These are phyloP conservation scores for Hemicentrotus pulcherrimus DNA, from an alignment of 35 echinoderm and acorn worm species.

Conservation along the genomic window DNA sequence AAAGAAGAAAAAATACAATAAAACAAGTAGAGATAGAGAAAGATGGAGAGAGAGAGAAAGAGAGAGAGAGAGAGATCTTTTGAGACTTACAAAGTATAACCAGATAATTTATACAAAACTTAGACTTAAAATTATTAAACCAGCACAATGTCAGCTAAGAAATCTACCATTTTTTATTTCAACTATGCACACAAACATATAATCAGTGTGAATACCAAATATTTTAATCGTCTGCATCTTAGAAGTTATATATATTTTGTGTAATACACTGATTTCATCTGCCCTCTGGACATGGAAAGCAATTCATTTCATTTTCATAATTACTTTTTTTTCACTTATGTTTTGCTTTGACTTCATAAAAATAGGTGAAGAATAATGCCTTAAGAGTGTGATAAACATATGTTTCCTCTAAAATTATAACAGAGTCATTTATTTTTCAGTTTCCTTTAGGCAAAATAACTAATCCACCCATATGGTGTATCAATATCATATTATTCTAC, in stretches of 20 bases:
- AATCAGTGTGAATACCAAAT: not conserved
- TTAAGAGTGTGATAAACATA: not conserved
- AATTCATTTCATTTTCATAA: not conserved
- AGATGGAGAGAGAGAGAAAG: not conserved
- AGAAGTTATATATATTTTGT: too few species aligned
- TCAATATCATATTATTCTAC: not conserved
- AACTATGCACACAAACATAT: not conserved
- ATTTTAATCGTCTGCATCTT: too few species aligned
- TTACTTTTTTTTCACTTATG: not conserved
- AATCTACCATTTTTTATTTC: not conserved
- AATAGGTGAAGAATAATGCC: not conserved
- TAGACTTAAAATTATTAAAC: too few species aligned
- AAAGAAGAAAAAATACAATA: too few species aligned
- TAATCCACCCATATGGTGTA: not conserved
- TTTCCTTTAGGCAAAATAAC: not conserved
- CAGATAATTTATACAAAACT: too few species aligned
- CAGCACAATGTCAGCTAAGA: not conserved
- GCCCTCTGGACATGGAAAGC: not conserved
- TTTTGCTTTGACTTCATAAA: not conserved
- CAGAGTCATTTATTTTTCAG: not conserved
- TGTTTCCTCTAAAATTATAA: not conserved
- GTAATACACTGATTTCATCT: not conserved
- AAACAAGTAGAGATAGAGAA: not conserved
- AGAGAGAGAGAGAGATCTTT: not conserved
- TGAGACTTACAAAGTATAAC: too few species aligned